Evolutionary conservation across 2,113 vertebrate species (phyloP), one percentile per base, ranked within the genome.

Genomic region (Charadrius vociferus): DNA sequence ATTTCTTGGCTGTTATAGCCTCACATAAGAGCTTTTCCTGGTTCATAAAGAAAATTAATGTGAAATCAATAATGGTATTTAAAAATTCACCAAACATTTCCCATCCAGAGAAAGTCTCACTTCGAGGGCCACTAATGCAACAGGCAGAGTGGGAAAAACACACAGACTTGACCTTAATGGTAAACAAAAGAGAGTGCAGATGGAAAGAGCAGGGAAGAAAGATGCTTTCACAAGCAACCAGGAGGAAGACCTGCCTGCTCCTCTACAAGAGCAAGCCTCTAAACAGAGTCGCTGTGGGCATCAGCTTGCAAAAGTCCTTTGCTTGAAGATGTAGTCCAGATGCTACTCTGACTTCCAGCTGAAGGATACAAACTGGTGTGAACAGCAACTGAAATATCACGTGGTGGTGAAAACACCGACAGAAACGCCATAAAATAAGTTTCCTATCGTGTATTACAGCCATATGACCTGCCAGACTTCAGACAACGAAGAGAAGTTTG

Each of bases 21-120:
- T 91, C 0, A 0, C 36, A 2, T 92, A 91, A 95, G 77, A 93
- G 62, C 78, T 95, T 95, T 89, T 86, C 43, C 41, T 95, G 49
- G 16, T 93, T 93, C 66, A 65, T 95, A 66, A 90, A 89, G 81
- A 82, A 95, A 95, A 93, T 68, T 58, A 89, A 94, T 93, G 84
- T 91, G 66, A 91, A 97, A 90, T 95, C 96, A 94, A 94, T 96
- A 95, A 58, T 47, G 22, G 49, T 75, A 49, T 85, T 97, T 92
- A 93, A 96, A 96, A 96, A 93, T 91, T 93, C 86, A 90, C 84
- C 62, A 62, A 77, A 66, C 32, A 8, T 52, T 93, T 95, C 41
- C 70, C 37, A 37, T 41, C 22, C 32, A 71, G 80, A 62, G 61
- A n/a, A 81, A 34, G 47, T 82, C 66, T 87, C n/a, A 15, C 52